Base-by-base conservation (phyloP, 2,888 invertebrate genomes). In the Globia sparganii region DNA sequence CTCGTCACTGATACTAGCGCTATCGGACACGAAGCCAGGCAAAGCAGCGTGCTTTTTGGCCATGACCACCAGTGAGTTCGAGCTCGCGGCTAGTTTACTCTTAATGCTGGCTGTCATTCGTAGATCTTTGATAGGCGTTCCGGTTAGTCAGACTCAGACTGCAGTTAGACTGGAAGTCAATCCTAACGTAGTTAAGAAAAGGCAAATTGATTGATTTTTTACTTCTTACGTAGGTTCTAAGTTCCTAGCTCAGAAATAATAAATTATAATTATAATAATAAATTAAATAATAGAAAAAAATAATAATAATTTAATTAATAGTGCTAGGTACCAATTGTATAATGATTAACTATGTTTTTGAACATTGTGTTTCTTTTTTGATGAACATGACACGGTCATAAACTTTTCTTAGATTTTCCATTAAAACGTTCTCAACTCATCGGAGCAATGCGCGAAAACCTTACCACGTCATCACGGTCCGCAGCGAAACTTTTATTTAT, bases 401-500 rank as follows among this genome's bases (percentile, higher is more conserved):
- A 66, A 66, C 2, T 6, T 21, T 11, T 66, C 21, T 3, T 5
- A 28, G 4, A 65, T 11, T 40, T 65, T 43, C 21, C n/a, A 34
- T 68, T 69, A 66, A 59, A 56, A 53, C 9, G 6, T 34, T 46
- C 70, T n/a, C 70, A 56, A 72, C 81, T 84, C 87, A 88, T 90
- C 90, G 91, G 88, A 91, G 88, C 87, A 88, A 90, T 90, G 90
- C 90, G 90, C 87, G 89, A 90, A 92, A 93, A 93, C 92, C 90
- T 93, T 91, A 89, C 87, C 92, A 90, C 92, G 93, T 94, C 94
- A 94, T 94, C 94, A 87, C 91, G 85, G 87, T 90, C 87, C 89
- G 88, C 91, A 58, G 92, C 91, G 91, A 92, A 94, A 94, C 90
- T 95, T 94, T 94, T 95, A 95, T 95, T 95, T 95, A 96, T 95